Base-by-base conservation (phyloP, 64 coral and sea anemone genomes). In the Stichodactyla mertensii region DNA sequence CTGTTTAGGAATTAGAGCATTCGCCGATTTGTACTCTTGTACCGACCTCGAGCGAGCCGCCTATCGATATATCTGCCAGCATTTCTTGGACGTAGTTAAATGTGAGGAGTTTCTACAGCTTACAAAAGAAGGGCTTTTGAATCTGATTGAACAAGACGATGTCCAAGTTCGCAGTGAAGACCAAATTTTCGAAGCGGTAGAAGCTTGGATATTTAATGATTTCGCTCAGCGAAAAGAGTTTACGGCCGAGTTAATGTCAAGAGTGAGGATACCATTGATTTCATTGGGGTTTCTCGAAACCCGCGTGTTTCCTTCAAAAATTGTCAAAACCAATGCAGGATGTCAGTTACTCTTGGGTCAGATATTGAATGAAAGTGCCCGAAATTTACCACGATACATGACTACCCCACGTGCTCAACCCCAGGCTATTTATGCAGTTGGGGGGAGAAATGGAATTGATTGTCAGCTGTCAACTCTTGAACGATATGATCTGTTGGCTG, bases 1-100 rank as follows among this genome's bases (percentile, higher is more conserved):
- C 83, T 99, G 97, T 86, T 87, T 99, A 15, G 97, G 97, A 13
- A 95, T 99, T 74, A 85, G 93, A 53, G 93, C 93, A 64, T 99
- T 99, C 91, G 97, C 97, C 22, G 97, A 99, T 69, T 59, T 99
- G 62, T 99, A 99, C 80, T 99, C 97, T 7, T 99, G 97, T 80
- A 57, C 90, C 62, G 88, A 92, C 54, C 97, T 99, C 69, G 97
- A 99, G 88, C 57, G 87, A 61, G 84, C 90, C 18, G 97, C 97
- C 2, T 99, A 92, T 95, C 89, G 88, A 2, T 99, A 90, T 86
- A 61, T 95, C 10, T 94, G 97, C 19, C 93, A 99, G 82, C 97
- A 99, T 86, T 99, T 95, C 80, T 66, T 95, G 13, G 97, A 99
- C 66, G 97, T 99, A 55, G 91, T 95, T 0, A 94, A 99, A 54